A percentile compares a stretch with the other conserved stretches of the same genome.
phyloP scores from a whole-genome alignment of 2,888 invertebrate species.

The Aphodius sticticus region DNA sequence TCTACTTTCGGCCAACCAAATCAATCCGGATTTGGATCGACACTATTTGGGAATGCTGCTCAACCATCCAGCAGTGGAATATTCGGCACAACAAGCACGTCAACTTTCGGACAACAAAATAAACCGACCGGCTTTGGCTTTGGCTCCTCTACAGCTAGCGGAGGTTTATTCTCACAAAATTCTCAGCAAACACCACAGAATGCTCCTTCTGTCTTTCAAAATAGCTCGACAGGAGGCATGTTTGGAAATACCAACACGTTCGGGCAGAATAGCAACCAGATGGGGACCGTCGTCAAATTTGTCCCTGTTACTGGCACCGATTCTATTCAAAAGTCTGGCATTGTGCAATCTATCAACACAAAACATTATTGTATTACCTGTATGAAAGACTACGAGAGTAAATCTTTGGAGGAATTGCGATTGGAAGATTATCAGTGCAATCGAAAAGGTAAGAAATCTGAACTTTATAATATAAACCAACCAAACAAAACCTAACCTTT shows the following conservation, averaged over 20 bases:
- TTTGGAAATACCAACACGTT: constrained; percentile 63
- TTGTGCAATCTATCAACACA: constrained; percentile 86
- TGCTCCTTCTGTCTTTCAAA: constrained; percentile 51
- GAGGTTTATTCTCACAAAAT: constrained; percentile 64
- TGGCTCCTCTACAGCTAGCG: constrained; percentile 39
- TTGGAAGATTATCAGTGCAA: constrained; percentile 92
- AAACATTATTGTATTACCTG: constrained; percentile 97
- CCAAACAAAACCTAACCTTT: not conserved
- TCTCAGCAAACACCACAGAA: constrained; percentile 56
- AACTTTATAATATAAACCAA: not conserved
- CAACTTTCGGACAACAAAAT: constrained; percentile 64
- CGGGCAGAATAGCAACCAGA: constrained; percentile 56
- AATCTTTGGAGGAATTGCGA: constrained; percentile 93
- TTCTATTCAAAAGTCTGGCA: constrained; percentile 88
- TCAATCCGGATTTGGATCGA: constrained; percentile 53
- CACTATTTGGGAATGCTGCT: constrained; percentile 45
- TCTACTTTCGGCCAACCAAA: constrained; percentile 69
- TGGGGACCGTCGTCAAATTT: constrained; percentile 87
- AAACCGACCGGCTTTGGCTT: constrained; percentile 69
- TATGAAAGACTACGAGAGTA: constrained; percentile 97
- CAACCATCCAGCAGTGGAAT: constrained; percentile 63
- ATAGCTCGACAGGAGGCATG: constrained; percentile 53
- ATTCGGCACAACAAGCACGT: constrained; percentile 67
- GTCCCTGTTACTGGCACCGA: constrained; percentile 88
- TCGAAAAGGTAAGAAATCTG: constrained; percentile 75